These are phyloP conservation scores for Aromia moschata DNA, from an alignment of 2,888 invertebrate genomes.

Conservation along the genomic window DNA sequence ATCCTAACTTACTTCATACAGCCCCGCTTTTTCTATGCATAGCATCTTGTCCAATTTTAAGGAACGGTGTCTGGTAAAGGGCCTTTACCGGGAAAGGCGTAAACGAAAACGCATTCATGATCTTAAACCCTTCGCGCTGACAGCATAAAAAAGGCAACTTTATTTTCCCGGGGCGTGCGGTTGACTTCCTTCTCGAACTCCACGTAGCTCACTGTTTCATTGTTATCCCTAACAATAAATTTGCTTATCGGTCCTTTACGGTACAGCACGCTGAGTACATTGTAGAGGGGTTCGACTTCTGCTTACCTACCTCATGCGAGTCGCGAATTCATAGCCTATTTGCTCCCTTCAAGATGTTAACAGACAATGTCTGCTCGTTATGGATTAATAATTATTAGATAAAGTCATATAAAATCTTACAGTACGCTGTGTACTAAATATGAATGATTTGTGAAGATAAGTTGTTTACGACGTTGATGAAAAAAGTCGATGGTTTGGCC, in stretches of 20 bases:
- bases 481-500: no score
- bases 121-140: background rate
- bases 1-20: background rate
- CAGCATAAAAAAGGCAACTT: background rate
- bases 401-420: no score
- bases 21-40: background rate
- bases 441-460: constrained; percentile 1
- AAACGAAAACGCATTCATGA: background rate
- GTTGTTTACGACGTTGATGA: no score
- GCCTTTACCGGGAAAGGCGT: background rate
- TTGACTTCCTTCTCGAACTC: background rate
- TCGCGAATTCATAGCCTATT: background rate
- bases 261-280: constrained; percentile 10
- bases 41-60: background rate
- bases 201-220: constrained; percentile 10
- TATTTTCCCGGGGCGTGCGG: background rate
- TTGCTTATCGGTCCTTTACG: constrained; percentile 19
- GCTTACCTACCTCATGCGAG: background rate
- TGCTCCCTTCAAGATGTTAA: background rate
- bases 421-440: background rate
- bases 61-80: background rate
- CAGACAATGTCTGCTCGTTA: background rate
- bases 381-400: background rate
- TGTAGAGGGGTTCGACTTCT: constrained; percentile 9
- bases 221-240: constrained; percentile 10